phyloP scores from a whole-genome alignment of 2,888 invertebrate genomes.

The Microctonus aethiopoides region DNA sequence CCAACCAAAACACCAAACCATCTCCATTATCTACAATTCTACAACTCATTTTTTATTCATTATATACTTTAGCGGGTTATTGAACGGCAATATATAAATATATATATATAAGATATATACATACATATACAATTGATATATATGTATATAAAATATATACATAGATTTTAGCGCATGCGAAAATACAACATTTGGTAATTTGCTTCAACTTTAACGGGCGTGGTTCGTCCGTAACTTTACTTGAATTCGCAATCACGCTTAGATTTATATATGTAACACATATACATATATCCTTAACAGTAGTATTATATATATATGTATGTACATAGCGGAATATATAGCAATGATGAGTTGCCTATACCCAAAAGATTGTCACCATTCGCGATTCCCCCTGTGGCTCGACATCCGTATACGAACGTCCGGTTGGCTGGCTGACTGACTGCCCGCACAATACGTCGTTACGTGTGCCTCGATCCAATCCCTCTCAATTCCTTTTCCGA shows the following conservation, averaged over 20 bases:
- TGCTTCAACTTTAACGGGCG: constrained; percentile 19
- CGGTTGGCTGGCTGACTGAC: constrained; percentile 23
- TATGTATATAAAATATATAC: too few species aligned
- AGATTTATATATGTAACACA: background rate
- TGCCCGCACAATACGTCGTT: constrained; percentile 61
- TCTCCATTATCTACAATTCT: constrained; percentile 23
- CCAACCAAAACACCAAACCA: background rate
- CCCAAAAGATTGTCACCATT: constrained; percentile 19
- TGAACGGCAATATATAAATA: constrained; percentile 14
- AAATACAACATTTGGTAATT: constrained; percentile 23
- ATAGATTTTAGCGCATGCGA: constrained; percentile 22
- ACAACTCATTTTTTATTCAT: constrained; percentile 29
- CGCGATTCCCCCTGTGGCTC: constrained; percentile 19
- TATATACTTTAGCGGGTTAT: constrained; percentile 12
- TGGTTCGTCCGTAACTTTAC: constrained; percentile 22
- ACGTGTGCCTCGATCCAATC: constrained; percentile 45
- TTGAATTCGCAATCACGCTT: constrained; percentile 29
- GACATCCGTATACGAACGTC: constrained; percentile 15
- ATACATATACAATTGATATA: too few species aligned
- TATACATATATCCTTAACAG: constrained; percentile 1
- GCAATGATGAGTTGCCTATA: background rate
- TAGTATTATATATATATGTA: background rate
- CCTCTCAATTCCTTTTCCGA: constrained; percentile 27
- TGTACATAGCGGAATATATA: background rate
- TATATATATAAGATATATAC: background rate